Evolutionary conservation across 2,888 invertebrate genomes (phyloP).

Genomic region (Theretra japonica): DNA sequence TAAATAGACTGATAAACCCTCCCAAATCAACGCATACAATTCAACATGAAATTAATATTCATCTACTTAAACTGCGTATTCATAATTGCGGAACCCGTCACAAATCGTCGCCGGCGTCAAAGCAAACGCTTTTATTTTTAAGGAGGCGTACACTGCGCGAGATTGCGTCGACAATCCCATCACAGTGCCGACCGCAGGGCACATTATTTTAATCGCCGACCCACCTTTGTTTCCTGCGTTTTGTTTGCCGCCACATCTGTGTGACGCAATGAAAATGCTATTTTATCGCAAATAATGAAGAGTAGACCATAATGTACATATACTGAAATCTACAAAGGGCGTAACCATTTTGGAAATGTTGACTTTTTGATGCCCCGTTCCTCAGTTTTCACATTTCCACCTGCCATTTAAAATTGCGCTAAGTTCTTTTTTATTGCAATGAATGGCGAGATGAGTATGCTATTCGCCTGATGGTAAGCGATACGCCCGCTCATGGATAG

Average conservation of each 20-base stretch:
- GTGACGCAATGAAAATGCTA: constrained; percentile 35
- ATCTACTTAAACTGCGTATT: constrained; percentile 48
- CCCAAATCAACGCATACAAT: background rate
- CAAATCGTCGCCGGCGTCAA: constrained; percentile 66
- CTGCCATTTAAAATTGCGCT: too few relatives aligned
- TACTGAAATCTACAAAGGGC: too few relatives aligned
- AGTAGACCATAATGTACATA: too few relatives aligned
- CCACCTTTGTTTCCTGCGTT: constrained; percentile 61
- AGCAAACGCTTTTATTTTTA: constrained; percentile 76
- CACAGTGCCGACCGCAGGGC: constrained; percentile 71
- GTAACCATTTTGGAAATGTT: too few relatives aligned
- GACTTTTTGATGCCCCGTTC: too few relatives aligned
- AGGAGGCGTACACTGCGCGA: constrained; percentile 76
- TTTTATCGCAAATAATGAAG: background rate
- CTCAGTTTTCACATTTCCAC: too few relatives aligned
- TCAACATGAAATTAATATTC: background rate
- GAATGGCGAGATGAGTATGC: too few relatives aligned
- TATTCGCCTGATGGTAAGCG: too few relatives aligned
- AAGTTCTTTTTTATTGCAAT: too few relatives aligned
- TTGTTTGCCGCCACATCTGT: constrained; percentile 45
- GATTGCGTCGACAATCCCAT: constrained; percentile 80
- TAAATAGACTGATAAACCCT: background rate
- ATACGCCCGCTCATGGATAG: too few relatives aligned
- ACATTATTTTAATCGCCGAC: constrained; percentile 77
- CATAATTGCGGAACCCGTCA: constrained; percentile 70